These are phyloP conservation scores for Ips typographus DNA, from an alignment of 1,140 invertebrate species.

Conservation along the genomic window DNA sequence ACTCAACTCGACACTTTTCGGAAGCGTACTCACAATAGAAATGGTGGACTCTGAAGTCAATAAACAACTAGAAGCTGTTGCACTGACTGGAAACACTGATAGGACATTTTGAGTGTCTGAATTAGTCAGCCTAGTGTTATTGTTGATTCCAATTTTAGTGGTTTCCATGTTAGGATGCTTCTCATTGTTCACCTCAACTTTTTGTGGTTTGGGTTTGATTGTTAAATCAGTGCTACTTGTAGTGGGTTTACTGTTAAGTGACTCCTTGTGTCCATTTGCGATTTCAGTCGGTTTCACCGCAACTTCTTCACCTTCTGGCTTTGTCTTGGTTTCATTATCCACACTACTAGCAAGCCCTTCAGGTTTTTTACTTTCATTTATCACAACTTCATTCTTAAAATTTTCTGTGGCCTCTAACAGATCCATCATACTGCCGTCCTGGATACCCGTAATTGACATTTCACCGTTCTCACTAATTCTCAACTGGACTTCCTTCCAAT, in stretches of 20 bases:
- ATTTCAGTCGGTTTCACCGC: neutral
- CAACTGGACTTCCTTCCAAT: conserved; percentile 68
- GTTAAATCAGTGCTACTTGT: neutral
- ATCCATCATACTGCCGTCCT: conserved; percentile 41
- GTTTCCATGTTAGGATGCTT: too few species aligned
- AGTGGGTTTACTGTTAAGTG: conserved; percentile 33
- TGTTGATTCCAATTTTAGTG: too few species aligned
- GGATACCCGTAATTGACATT: conserved; percentile 63
- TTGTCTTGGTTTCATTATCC: neutral
- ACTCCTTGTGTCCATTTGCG: neutral
- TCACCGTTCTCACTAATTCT: conserved; percentile 70
- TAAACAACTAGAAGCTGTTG: neutral
- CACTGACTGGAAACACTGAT: neutral
- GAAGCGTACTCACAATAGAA: neutral
- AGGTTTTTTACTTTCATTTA: conserved; percentile 29
- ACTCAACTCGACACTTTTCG: conserved; percentile 15
- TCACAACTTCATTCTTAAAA: conserved; percentile 35
- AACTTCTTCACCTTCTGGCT: neutral
- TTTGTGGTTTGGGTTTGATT: too few species aligned
- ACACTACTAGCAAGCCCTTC: neutral
- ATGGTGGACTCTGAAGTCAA: neutral
- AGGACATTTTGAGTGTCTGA: neutral
- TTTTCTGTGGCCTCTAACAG: conserved; percentile 28
- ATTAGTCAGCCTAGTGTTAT: neutral
- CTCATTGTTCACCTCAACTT: too few species aligned